phyloP scores from a whole-genome alignment of 2,888 invertebrate genomes.

The Brachylomia viminalis region DNA sequence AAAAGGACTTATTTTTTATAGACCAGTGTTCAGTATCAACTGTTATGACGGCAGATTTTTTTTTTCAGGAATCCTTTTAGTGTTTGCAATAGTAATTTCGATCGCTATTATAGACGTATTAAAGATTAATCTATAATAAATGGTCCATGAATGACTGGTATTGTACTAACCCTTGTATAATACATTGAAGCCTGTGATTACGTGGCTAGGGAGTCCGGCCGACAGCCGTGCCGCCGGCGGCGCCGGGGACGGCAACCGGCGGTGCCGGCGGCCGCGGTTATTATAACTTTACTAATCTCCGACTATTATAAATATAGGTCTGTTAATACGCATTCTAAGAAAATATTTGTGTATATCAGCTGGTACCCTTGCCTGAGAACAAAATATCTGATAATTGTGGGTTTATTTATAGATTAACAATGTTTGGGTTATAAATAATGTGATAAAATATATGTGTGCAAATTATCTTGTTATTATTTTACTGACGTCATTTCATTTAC shows the following conservation, averaged over 20 bases:
- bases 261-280: constrained; percentile 57
- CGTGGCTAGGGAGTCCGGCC: constrained; percentile 70
- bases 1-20: too few relatives aligned
- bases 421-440: neutral
- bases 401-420: neutral
- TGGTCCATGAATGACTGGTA: constrained; percentile 29
- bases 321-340: constrained; percentile 33
- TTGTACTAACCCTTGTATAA: constrained; percentile 27
- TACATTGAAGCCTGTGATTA: constrained; percentile 73
- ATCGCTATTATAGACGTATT: neutral
- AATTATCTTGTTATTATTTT: neutral
- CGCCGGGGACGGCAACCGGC: constrained; percentile 62
- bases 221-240: constrained; percentile 65
- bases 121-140: constrained; percentile 24
- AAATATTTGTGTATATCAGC: constrained; percentile 32
- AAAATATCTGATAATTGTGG: neutral
- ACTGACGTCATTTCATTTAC: neutral
- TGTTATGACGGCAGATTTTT: too few relatives aligned
- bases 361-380: constrained; percentile 44
- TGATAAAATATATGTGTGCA: neutral
- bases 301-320: constrained; percentile 38
- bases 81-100: neutral
- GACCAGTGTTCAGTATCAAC: too few relatives aligned
- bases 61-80: neutral
- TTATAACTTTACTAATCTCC: constrained; percentile 74